Evolutionary conservation across 2,797 vertebrate genomes (phyloP).

Genomic region (Mus minutoides): DNA sequence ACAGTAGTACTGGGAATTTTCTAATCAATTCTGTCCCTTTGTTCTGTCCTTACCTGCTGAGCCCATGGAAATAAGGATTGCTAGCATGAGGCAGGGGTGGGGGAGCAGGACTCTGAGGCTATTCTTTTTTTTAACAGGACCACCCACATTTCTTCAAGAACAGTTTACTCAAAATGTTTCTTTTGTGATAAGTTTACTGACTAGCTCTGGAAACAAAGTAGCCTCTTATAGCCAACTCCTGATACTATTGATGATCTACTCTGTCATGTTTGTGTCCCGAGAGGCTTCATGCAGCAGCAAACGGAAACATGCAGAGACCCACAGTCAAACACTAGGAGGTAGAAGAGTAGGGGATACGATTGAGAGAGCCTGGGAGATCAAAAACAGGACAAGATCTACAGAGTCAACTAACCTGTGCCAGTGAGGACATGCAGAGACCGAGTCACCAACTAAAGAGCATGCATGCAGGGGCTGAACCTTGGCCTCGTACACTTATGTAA

Average conservation of each 20-base stretch:
- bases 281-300: not conserved
- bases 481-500: not conserved
- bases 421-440: not conserved
- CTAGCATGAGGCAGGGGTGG: not conserved
- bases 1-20: not conserved
- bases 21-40: not conserved
- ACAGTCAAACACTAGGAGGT: not conserved
- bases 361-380: not conserved
- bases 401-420: not conserved
- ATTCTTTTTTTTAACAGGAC: not conserved
- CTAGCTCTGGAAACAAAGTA: constrained; percentile 14
- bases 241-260: not conserved
- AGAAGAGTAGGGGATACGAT: not conserved
- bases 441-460: not conserved
- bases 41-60: not conserved
- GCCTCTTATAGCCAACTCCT: not conserved
- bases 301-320: not conserved
- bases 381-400: not conserved
- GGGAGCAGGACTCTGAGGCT: not conserved
- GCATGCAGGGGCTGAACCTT: not conserved
- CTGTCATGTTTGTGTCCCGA: not conserved
- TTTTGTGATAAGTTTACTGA: not conserved
- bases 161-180: not conserved
- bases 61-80: not conserved
- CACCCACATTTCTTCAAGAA: not conserved